Percentiles rank a stretch among this genome's conserved stretches.
phyloP scores from a whole-genome alignment of 2,113 vertebrate genomes.

The Myiagra hebetior region DNA sequence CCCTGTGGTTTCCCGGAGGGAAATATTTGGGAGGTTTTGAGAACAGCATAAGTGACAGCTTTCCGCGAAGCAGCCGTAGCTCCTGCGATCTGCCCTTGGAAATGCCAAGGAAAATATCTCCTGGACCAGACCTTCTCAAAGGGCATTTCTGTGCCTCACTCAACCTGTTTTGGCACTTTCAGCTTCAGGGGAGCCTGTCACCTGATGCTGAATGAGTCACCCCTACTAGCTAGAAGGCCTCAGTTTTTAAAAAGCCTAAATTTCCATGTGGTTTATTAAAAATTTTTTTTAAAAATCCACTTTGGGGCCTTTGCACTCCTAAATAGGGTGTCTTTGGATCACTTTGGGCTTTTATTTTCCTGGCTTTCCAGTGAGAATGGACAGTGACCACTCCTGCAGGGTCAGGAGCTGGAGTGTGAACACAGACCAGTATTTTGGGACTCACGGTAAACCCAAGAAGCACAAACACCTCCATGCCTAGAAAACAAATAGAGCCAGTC shows the following conservation, averaged over 20 bases:
- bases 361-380: neutral
- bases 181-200: neutral
- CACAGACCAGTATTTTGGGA: neutral
- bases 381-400: neutral
- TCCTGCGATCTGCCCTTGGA: neutral
- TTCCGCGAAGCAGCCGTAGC: rapidly evolving
- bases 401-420: neutral
- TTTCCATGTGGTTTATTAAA: neutral
- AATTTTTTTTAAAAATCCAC: neutral
- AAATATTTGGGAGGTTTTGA: neutral
- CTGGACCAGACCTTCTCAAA: neutral
- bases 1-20: rapidly evolving
- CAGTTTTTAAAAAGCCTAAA: neutral
- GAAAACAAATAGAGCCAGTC: neutral
- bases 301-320: neutral
- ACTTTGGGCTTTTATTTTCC: neutral
- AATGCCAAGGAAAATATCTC: neutral
- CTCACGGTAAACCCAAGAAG: neutral
- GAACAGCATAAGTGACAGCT: neutral
- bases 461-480: neutral
- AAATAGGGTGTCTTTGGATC: neutral
- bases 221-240: neutral
- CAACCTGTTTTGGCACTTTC: neutral
- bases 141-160: neutral
- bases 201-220: neutral